A percentile compares a stretch with the other conserved stretches of the same genome.
Conservation (phyloP, 2,797 vertebrate genomes). For the Parauchenoglanis punctatus region DNA sequence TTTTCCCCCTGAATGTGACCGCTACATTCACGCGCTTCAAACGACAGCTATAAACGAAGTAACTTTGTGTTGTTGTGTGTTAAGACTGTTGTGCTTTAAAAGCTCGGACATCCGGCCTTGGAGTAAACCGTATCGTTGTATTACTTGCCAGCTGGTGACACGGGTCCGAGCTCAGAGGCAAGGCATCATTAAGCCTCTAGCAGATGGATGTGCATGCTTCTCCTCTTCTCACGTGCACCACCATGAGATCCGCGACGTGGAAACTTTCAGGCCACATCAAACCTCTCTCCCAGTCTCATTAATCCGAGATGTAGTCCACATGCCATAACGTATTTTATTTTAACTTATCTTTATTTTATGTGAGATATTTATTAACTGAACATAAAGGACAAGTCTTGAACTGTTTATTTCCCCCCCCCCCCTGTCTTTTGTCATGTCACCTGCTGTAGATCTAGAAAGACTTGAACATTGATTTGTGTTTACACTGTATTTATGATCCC, state of each 20-base stretch:
- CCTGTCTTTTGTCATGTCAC: constrained; percentile 53
- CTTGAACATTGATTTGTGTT: constrained; percentile 53
- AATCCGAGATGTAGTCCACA: constrained; percentile 66
- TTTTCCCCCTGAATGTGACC: constrained; percentile 25
- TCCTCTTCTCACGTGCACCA: constrained; percentile 59
- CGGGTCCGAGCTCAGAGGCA: constrained; percentile 21
- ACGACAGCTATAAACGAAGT: neutral
- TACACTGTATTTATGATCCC: constrained; percentile 64
- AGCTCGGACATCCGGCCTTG: neutral
- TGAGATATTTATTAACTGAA: constrained; percentile 63
- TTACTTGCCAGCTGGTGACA: constrained; percentile 18
- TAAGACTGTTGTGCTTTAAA: neutral
- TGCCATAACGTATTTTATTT: constrained; percentile 62
- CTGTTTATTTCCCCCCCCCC: neutral
- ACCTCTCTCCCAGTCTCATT: constrained; percentile 47
- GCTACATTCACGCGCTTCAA: constrained; percentile 1
- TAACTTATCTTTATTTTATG: constrained; percentile 42
- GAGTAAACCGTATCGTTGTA: neutral
- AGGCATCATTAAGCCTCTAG: constrained; percentile 28
- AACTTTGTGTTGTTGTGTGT: neutral
- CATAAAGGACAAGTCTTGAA: constrained; percentile 34
- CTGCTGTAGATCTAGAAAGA: constrained; percentile 57
- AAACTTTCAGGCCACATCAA: constrained; percentile 63
- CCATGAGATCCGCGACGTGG: constrained; percentile 63
- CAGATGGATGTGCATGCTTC: constrained; percentile 57